Evolutionary conservation across 2,888 invertebrate genomes (phyloP).

Genomic region (Sinopyrophorus schimmeli): DNA sequence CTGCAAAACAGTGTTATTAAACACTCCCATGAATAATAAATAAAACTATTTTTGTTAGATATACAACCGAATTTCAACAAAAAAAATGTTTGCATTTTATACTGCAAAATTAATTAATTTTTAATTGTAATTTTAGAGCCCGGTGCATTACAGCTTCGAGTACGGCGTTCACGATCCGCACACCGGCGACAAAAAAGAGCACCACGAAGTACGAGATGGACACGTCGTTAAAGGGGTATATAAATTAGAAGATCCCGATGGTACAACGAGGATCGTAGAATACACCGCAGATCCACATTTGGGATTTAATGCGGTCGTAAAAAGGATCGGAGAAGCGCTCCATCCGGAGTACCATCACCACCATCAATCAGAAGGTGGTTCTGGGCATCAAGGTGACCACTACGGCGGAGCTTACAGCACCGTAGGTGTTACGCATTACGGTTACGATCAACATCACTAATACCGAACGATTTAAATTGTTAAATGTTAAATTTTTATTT

Average conservation of each 20-base stretch:
- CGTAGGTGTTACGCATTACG: constrained; percentile 19
- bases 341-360: constrained; percentile 31
- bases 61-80: too few species aligned
- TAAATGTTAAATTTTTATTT: too few species aligned
- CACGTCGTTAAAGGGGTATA: constrained; percentile 42
- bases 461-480: too few species aligned
- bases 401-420: constrained; percentile 7
- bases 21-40: too few species aligned
- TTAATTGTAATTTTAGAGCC: constrained; percentile 19
- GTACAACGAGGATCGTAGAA: constrained; percentile 43
- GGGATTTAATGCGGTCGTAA: constrained; percentile 44
- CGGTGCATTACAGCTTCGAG: constrained; percentile 41
- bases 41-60: too few species aligned
- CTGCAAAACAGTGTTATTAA: too few species aligned
- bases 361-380: constrained; percentile 3
- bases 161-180: constrained; percentile 45
- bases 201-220: constrained; percentile 42
- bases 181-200: constrained; percentile 44
- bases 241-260: constrained; percentile 44
- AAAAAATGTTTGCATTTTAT: too few species aligned
- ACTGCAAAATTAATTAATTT: not conserved
- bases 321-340: constrained; percentile 38
- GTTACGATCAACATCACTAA: too few species aligned
- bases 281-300: constrained; percentile 40
- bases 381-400: not conserved